Conservation (phyloP, 64 coral and sea anemone genomes). For the Orbicella faveolata region DNA sequence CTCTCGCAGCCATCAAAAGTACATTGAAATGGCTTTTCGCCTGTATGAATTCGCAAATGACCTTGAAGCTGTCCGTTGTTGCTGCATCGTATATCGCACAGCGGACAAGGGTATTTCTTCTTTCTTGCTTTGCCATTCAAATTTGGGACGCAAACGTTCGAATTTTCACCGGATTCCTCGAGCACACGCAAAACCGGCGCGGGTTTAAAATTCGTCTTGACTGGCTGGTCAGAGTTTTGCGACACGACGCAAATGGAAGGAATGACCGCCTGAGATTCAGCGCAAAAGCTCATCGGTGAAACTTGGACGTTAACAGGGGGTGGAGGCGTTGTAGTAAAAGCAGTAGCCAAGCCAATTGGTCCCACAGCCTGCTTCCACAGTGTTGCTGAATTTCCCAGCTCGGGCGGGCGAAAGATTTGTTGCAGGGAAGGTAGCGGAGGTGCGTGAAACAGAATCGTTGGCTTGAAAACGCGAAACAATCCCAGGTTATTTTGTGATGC, state of each 20-base stretch:
- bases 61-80: conserved; percentile 97
- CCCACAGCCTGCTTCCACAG: conserved; percentile 80
- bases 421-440: conserved; percentile 65
- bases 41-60: conserved; percentile 93
- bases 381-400: conserved; percentile 43
- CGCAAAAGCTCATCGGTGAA: conserved; percentile 42
- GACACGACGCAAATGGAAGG: conserved; percentile 1
- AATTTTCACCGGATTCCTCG: conserved; percentile 33
- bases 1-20: conserved; percentile 77
- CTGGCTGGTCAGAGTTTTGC: not conserved
- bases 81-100: conserved; percentile 91
- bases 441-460: conserved; percentile 92
- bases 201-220: not conserved
- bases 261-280: conserved; percentile 21
- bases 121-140: conserved; percentile 63
- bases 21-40: conserved; percentile 86
- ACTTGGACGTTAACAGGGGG: conserved; percentile 58
- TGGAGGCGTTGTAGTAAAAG: conserved; percentile 59
- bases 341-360: conserved; percentile 55
- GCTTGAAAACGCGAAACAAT: conserved; percentile 90
- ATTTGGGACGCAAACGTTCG: not conserved
- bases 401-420: conserved; percentile 52
- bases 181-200: not conserved
- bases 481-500: conserved; percentile 80
- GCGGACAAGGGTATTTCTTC: conserved; percentile 90